Evolutionary conservation across 2,113 vertebrate genomes (phyloP), one percentile per base, ranked within the genome.

Genomic region (Oceanodroma tethys): DNA sequence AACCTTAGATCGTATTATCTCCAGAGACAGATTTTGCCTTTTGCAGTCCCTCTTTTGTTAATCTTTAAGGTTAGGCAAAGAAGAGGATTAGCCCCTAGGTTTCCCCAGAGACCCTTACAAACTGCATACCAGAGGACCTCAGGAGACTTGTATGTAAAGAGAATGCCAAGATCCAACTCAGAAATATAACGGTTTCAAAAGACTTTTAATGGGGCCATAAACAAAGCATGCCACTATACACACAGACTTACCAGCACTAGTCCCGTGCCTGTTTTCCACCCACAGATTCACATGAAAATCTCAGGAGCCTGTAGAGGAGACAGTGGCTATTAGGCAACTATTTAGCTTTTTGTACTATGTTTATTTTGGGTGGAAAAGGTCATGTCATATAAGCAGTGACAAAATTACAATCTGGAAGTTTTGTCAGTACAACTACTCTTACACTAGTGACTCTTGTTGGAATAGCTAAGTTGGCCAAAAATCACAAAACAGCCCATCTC

Each of bases 351-450:
- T 73, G 85, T 43, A 6, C 42, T 45, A 1, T 87, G 92, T 81
- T 96, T 96, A 90, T 86, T 92, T 96, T 82, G 95, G 47, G 81
- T 71, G 53, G 88, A 66, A 94, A 82, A 90, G 87, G 95, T 87
- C 95, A 80, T 72, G 74, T 71, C 96, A 48, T 60, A 75, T 59
- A 91, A 94, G 81, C 89, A 91, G 87, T 85, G 91, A 96, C 91
- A 96, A 95, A 96, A 95, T 86, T 97, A 81, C 86, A 79, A 91
- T 79, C 81, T 87, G 87, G 43, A 82, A 87, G 78, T 21, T 93
- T 75, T 93, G 93, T 93, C 66, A 72, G 95, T 87, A 85, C 78
- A 95, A 91, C 81, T 91, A 1, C 52, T 87, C 84, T 87, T 87
- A 82, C 91, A 81, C 70, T 32, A 71, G 60, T 25, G 84, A 11